These are phyloP conservation scores for Netelia inedita DNA, from an alignment of 2,888 invertebrate species.

Conservation along the genomic window DNA sequence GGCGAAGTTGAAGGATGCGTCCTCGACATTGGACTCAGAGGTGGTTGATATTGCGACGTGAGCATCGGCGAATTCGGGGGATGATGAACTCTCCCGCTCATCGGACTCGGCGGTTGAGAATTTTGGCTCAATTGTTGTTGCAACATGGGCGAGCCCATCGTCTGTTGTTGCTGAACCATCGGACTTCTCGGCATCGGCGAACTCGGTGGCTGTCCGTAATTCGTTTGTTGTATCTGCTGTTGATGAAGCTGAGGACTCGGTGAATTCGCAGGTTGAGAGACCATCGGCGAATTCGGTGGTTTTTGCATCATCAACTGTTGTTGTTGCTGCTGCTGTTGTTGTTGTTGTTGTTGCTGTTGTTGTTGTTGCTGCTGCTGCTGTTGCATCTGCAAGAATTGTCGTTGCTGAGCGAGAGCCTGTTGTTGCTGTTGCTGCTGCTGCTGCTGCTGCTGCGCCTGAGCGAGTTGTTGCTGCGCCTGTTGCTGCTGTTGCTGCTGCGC, in stretches of 20 bases:
- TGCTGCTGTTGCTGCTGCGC: slow-evolving; percentile 74
- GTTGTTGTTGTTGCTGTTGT: slow-evolving; percentile 75
- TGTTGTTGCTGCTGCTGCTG: slow-evolving; percentile 77
- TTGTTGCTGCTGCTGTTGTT: slow-evolving; percentile 76
- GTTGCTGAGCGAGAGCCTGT: slow-evolving; percentile 74
- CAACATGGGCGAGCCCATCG: slow-evolving; percentile 85
- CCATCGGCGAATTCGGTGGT: slow-evolving; percentile 84
- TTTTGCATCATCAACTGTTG: slow-evolving; percentile 83
- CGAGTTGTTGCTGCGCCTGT: slow-evolving; percentile 75
- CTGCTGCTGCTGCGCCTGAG: slow-evolving; percentile 78
- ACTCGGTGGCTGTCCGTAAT: slow-evolving; percentile 85
- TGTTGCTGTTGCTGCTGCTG: slow-evolving; percentile 76
- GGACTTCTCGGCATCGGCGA: slow-evolving; percentile 85
- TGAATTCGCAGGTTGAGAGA: slow-evolving; percentile 82
- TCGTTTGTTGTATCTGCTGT: slow-evolving; percentile 80
- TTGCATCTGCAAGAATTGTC: slow-evolving; percentile 77
- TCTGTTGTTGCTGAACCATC: slow-evolving; percentile 83
- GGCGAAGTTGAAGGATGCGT: slow-evolving; percentile 85
- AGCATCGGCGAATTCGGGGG: slow-evolving; percentile 84
- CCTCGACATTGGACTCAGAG: slow-evolving; percentile 84
- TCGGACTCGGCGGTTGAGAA: slow-evolving; percentile 85
- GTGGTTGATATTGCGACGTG: slow-evolving; percentile 83
- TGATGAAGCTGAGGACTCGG: slow-evolving; percentile 85
- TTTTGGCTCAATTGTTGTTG: slow-evolving; percentile 82
- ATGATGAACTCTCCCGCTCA: slow-evolving; percentile 80